Evolutionary conservation across 1,140 invertebrate species (phyloP).

Genomic region (Druon quercuslanigerum): DNA sequence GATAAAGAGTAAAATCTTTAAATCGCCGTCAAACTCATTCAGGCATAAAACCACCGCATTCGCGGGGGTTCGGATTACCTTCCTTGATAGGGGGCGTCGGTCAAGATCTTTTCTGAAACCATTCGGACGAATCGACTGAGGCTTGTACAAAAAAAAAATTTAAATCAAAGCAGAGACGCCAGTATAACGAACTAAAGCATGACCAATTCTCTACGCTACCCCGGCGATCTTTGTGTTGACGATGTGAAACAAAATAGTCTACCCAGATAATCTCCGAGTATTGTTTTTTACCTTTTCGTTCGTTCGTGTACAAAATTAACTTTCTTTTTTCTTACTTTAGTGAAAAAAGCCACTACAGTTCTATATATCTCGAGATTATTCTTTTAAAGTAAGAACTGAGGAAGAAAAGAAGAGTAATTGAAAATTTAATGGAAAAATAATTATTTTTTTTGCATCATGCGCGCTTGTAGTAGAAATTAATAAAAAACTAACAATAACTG

Average conservation of each 20-base stretch:
- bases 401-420: too few species aligned
- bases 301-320: not conserved
- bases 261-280: too few species aligned
- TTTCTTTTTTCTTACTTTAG: not conserved
- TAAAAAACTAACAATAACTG: too few species aligned
- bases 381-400: not conserved
- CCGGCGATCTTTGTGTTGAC: not conserved
- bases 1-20: slow-evolving; percentile 26
- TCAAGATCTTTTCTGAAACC: slow-evolving; percentile 48
- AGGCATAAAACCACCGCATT: slow-evolving; percentile 68
- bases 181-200: not conserved
- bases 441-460: too few species aligned
- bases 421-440: too few species aligned
- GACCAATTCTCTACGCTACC: slow-evolving; percentile 1
- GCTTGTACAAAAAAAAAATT: slow-evolving; percentile 39
- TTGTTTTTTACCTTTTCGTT: not conserved
- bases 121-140: slow-evolving; percentile 57
- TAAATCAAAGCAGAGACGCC: slow-evolving; percentile 10
- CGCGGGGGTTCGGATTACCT: slow-evolving; percentile 63
- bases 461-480: too few species aligned
- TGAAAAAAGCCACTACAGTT: not conserved
- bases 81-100: slow-evolving; percentile 43
- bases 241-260: not conserved
- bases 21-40: slow-evolving; percentile 41
- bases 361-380: not conserved